Conservation (phyloP, 1,140 invertebrate genomes). For the Plutomurus gul region DNA sequence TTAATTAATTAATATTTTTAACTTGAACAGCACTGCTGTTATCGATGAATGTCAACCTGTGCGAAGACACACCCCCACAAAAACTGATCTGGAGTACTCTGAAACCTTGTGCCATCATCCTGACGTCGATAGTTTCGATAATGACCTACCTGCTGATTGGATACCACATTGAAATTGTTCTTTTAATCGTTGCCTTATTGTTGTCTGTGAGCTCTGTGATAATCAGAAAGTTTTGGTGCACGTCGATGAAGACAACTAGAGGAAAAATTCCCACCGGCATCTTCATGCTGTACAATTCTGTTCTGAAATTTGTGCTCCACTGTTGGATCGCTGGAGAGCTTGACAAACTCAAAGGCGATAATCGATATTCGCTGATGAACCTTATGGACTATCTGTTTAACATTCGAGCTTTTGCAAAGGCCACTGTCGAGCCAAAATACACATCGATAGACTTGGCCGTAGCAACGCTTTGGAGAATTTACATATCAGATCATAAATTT, state of each 20-base stretch:
- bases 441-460: constrained; percentile 33
- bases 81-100: not conserved
- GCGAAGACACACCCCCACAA: constrained; percentile 4
- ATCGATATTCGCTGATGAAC: constrained; percentile 33
- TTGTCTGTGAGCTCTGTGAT: not conserved
- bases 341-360: not conserved
- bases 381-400: constrained; percentile 37
- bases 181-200: not conserved
- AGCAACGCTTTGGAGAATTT: not conserved
- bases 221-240: not conserved
- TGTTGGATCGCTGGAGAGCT: not conserved
- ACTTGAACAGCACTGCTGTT: not conserved
- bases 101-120: constrained; percentile 2
- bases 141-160: not conserved
- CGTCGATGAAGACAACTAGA: not conserved
- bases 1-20: too few species aligned
- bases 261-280: not conserved
- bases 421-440: constrained; percentile 33
- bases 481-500: not conserved
- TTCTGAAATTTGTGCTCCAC: not conserved
- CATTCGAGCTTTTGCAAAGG: constrained; percentile 45
- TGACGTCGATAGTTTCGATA: not conserved
- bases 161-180: constrained; percentile 5
- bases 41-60: not conserved
- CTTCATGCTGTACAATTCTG: not conserved